These are phyloP conservation scores for Micronycteris hirsuta DNA, from an alignment of 2,113 vertebrate genomes.

Conservation along the genomic window DNA sequence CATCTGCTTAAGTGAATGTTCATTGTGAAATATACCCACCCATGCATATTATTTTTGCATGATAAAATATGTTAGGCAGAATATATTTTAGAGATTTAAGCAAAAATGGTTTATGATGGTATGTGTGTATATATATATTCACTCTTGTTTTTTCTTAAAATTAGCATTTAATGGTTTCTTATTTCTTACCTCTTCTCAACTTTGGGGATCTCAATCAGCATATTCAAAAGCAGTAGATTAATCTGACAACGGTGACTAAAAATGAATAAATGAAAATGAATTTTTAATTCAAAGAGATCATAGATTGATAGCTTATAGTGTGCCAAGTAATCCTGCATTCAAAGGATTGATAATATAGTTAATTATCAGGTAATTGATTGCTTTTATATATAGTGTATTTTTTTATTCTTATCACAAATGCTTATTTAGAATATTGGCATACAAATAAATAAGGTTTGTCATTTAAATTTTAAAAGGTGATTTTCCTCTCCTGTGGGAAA, in stretches of 20 bases:
- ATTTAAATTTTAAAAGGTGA: not conserved
- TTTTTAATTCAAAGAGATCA: not conserved
- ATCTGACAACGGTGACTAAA: not conserved
- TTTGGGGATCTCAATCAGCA: not conserved
- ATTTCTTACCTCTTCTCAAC: not conserved
- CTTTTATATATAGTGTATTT: not conserved
- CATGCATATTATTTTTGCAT: not conserved
- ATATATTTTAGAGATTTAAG: not conserved
- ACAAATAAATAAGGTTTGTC: not conserved
- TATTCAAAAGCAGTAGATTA: not conserved
- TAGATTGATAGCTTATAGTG: not conserved
- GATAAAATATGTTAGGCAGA: not conserved
- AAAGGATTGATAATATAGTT: not conserved
- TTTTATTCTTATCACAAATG: constrained; percentile 46
- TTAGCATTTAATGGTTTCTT: not conserved
- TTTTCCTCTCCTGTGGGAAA: not conserved
- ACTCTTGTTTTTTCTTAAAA: not conserved
- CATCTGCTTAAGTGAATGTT: not conserved
- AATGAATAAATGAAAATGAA: not conserved
- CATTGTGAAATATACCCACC: not conserved
- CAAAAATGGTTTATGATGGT: not conserved
- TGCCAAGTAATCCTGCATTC: not conserved
- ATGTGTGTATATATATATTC: not conserved
- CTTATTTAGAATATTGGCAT: constrained; percentile 16
- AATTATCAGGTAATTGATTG: not conserved